Percentiles rank a stretch among this genome's conserved stretches.
These are phyloP conservation scores for Orcinus orca DNA, from an alignment of 2,113 vertebrate genomes.

Conservation along the genomic window DNA sequence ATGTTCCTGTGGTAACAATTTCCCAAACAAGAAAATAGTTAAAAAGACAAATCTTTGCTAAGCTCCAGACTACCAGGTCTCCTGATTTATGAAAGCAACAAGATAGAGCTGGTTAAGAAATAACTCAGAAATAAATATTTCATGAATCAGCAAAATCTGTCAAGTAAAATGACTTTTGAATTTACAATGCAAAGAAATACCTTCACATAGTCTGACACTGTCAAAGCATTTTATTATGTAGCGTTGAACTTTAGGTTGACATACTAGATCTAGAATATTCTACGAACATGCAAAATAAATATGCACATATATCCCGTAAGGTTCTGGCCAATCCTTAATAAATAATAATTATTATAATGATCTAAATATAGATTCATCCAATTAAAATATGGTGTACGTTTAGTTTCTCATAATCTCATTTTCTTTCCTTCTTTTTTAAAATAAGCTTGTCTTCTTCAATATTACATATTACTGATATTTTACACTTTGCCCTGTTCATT, in stretches of 20 bases:
- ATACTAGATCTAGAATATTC: neutral
- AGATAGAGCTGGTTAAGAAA: constrained; percentile 32
- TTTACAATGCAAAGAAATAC: neutral
- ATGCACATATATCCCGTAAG: neutral
- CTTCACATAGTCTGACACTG: neutral
- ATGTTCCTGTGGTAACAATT: constrained; percentile 68
- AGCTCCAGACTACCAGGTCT: constrained; percentile 4
- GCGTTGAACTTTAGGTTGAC: neutral
- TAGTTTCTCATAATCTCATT: neutral
- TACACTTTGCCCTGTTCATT: neutral
- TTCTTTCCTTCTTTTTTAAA: neutral
- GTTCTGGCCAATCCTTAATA: neutral
- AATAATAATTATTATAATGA: neutral
- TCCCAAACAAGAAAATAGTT: constrained; percentile 61
- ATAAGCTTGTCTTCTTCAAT: neutral
- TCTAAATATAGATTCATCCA: neutral
- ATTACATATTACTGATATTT: neutral
- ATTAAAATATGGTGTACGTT: neutral
- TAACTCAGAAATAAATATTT: neutral
- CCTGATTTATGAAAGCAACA: constrained; percentile 50
- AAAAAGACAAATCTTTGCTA: constrained; percentile 59
- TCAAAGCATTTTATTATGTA: neutral
- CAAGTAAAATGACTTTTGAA: neutral
- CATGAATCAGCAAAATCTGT: constrained; percentile 2
- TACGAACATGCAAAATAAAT: neutral